Evolutionary conservation across 2,888 invertebrate genomes (phyloP).

Genomic region (Metacarcinus magister): DNA sequence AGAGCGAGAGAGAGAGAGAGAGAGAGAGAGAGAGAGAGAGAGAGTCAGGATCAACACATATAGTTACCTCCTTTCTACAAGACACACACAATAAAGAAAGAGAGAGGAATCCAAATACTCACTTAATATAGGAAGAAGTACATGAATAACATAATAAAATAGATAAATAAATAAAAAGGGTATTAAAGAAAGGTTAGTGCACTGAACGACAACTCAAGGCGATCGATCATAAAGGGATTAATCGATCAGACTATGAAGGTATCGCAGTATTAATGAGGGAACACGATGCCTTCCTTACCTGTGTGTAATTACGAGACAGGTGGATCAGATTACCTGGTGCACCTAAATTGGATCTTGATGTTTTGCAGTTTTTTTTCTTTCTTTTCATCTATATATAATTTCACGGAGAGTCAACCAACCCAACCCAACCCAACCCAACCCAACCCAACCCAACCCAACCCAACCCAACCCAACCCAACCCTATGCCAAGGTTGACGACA

Average conservation of each 20-base stretch:
- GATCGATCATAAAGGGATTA: not conserved
- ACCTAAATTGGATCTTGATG: not conserved
- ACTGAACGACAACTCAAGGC: not conserved
- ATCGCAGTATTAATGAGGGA: slow-evolving; percentile 2
- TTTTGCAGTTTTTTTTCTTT: not conserved
- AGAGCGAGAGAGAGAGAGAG: not conserved
- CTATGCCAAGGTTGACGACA: too few species aligned
- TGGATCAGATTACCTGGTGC: not conserved
- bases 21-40: not conserved
- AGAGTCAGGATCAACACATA: not conserved
- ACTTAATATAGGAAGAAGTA: not conserved
- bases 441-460: too few species aligned
- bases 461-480: too few species aligned
- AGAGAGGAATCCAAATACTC: not conserved
- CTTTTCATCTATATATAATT: too few species aligned
- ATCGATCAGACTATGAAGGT: not conserved
- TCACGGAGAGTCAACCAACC: too few species aligned
- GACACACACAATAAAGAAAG: too few species aligned
- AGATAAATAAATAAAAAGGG: too few species aligned
- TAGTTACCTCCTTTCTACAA: too few species aligned
- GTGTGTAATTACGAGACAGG: not conserved
- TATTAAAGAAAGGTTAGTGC: not conserved
- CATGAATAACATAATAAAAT: not conserved
- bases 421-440: too few species aligned
- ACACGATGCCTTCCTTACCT: not conserved